Percentiles rank a stretch among this genome's conserved stretches.
Evolutionary conservation across 1,140 invertebrate species (phyloP).

Genomic region (Drosophila malerkotliana): DNA sequence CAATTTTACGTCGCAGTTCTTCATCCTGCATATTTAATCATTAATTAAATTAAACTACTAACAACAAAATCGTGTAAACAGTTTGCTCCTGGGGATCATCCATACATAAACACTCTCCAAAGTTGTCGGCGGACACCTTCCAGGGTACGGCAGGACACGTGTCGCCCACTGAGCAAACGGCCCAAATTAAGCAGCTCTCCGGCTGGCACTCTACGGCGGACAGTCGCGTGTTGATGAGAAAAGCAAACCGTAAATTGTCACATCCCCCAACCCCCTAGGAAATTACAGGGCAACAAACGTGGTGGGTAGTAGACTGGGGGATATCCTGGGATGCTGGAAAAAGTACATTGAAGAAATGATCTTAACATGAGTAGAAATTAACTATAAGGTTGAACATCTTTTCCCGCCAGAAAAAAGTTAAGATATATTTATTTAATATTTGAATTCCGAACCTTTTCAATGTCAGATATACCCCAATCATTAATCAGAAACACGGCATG

Average conservation of each 20-base stretch:
- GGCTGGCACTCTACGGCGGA: constrained; percentile 10
- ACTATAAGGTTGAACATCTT: no score
- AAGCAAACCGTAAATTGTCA: constrained; percentile 76
- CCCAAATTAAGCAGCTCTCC: constrained; percentile 71
- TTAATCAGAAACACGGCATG: constrained; percentile 53
- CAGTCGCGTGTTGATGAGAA: constrained; percentile 73
- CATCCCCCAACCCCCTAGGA: constrained; percentile 31
- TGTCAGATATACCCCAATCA: constrained; percentile 13
- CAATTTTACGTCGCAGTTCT: constrained; percentile 17
- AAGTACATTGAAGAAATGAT: no score
- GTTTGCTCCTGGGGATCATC: constrained; percentile 35
- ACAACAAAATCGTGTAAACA: constrained; percentile 74
- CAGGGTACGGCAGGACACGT: constrained; percentile 46
- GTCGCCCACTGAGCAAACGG: constrained; percentile 45
- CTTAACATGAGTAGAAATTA: no score
- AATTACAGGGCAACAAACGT: background rate
- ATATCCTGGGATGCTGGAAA: constrained; percentile 14
- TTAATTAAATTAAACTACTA: constrained; percentile 79
- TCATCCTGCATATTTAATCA: constrained; percentile 66
- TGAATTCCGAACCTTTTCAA: background rate
- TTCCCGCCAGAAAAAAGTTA: background rate
- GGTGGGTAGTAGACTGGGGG: background rate
- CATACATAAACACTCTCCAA: constrained; percentile 30
- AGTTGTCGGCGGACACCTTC: constrained; percentile 55
- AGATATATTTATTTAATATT: background rate